Conservation (phyloP, 2,888 invertebrate species). For the Macaria notata region DNA sequence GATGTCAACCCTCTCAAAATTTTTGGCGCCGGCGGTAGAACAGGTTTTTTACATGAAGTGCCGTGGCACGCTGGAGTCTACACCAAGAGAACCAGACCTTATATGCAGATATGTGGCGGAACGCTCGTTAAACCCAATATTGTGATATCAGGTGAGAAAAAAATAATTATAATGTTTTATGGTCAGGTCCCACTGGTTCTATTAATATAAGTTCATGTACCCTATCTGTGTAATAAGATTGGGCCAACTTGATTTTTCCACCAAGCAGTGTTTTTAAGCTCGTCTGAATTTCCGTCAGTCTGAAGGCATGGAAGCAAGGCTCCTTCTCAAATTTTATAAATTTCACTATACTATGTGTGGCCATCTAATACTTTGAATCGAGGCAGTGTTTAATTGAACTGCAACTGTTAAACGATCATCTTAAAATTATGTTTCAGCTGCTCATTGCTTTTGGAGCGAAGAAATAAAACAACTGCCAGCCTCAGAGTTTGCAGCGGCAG, state of each 20-base stretch:
- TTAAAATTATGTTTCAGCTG: neutral
- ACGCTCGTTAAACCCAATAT: neutral
- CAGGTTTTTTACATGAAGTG: no score
- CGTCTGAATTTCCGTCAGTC: neutral
- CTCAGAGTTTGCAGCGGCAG: neutral
- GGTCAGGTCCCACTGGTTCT: neutral
- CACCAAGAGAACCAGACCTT: neutral
- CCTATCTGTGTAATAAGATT: no score
- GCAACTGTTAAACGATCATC: no score
- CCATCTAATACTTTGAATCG: no score
- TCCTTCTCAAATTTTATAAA: neutral
- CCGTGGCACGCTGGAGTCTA: conserved; percentile 3
- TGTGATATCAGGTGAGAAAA: neutral
- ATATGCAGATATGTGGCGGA: neutral
- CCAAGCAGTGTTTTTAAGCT: no score
- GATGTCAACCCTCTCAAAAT: no score
- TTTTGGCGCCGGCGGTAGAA: no score
- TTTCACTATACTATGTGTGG: neutral
- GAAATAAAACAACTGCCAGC: neutral
- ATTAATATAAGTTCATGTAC: no score
- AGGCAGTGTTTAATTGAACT: no score
- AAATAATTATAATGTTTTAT: neutral
- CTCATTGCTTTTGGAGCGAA: neutral
- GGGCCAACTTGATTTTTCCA: no score
- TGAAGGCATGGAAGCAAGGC: neutral